Evolutionary conservation across 2,888 invertebrate species (phyloP).

Genomic region (Heliothis peltigera): DNA sequence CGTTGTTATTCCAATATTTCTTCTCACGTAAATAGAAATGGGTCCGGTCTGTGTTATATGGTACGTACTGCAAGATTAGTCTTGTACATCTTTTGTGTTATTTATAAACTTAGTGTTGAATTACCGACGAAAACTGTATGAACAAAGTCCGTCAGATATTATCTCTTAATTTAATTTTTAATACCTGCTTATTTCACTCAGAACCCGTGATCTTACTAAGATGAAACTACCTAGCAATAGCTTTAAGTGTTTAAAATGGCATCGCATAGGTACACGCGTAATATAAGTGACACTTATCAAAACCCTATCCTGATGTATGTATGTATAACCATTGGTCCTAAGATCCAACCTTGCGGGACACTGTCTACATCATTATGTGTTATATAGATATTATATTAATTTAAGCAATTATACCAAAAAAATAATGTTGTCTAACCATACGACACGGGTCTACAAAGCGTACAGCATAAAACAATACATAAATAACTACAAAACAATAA

Average conservation of each 20-base stretch:
- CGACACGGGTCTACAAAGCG: slow-evolving; percentile 64
- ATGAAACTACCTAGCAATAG: slow-evolving; percentile 75
- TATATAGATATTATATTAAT: slow-evolving; percentile 60
- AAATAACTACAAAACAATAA: slow-evolving; percentile 75
- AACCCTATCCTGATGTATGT: slow-evolving; percentile 56
- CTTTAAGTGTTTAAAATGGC: slow-evolving; percentile 87
- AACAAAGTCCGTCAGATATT: no score
- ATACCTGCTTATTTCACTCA: slow-evolving; percentile 71
- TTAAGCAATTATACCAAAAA: slow-evolving; percentile 63
- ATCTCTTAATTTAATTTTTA: slow-evolving; percentile 13
- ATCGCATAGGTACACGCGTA: slow-evolving; percentile 82
- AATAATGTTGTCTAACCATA: slow-evolving; percentile 61
- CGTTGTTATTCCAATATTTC: slow-evolving; percentile 53
- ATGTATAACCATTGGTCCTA: slow-evolving; percentile 68
- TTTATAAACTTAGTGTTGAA: neutral
- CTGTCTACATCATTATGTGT: slow-evolving; percentile 66
- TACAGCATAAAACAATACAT: slow-evolving; percentile 67
- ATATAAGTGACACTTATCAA: slow-evolving; percentile 70
- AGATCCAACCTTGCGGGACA: slow-evolving; percentile 76
- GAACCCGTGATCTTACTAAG: slow-evolving; percentile 68
- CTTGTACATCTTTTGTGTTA: neutral
- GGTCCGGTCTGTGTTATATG: slow-evolving; percentile 13
- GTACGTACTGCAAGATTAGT: slow-evolving; percentile 7
- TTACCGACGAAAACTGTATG: neutral
- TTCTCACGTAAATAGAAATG: slow-evolving; percentile 40